Evolutionary conservation across 2,113 vertebrate species (phyloP).

Genomic region (Anoplopoma fimbria): DNA sequence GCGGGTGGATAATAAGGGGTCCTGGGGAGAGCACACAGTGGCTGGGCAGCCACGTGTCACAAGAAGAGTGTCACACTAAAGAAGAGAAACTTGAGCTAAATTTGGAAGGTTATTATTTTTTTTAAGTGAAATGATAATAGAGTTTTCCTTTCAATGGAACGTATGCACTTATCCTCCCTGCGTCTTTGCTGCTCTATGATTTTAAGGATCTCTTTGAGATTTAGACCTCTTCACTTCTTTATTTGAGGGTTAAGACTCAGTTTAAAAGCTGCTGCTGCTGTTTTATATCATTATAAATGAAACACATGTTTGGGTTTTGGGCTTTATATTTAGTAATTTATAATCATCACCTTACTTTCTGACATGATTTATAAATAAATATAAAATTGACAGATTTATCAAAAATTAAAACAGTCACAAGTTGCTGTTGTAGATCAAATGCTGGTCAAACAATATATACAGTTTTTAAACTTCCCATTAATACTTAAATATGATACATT

Average conservation of each 20-base stretch:
- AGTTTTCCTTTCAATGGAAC: conserved; percentile 10
- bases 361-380: neutral
- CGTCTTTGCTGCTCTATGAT: neutral
- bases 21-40: conserved; percentile 40
- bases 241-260: neutral
- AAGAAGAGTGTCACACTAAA: conserved; percentile 49
- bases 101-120: conserved; percentile 20
- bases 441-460: neutral
- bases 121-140: conserved; percentile 4
- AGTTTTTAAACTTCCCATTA: neutral
- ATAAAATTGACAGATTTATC: neutral
- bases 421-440: neutral
- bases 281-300: neutral
- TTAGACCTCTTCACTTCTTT: neutral
- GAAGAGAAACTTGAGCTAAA: conserved; percentile 42
- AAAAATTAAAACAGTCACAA: neutral
- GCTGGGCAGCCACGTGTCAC: conserved; percentile 33
- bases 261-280: neutral
- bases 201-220: neutral
- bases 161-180: neutral
- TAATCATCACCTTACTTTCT: neutral
- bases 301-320: neutral
- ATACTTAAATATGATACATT: conserved; percentile 3
- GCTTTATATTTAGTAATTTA: neutral
- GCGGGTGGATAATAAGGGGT: conserved; percentile 63